Conservation (phyloP, 2,888 invertebrate genomes). For the Neria commutata region DNA sequence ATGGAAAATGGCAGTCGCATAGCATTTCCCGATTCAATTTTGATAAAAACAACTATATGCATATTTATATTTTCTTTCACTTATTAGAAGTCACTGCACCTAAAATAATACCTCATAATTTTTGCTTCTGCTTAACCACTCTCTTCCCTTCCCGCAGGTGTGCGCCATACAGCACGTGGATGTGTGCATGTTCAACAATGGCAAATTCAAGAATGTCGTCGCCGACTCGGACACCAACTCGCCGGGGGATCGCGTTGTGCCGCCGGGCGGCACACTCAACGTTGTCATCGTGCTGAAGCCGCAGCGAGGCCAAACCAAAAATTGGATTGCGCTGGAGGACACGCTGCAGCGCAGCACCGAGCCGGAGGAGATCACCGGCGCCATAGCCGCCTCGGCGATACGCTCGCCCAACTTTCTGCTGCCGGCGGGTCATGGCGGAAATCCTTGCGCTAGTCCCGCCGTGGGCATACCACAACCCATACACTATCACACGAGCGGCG, state of each 20-base stretch:
- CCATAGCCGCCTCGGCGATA: conserved; percentile 66
- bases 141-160: conserved; percentile 65
- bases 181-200: conserved; percentile 94
- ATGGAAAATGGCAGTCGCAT: background rate
- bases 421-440: conserved; percentile 40
- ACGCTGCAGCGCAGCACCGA: conserved; percentile 75
- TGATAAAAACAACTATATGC: too few relatives aligned
- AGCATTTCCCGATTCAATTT: background rate
- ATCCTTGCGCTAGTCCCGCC: conserved; percentile 43
- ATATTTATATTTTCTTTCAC: too few relatives aligned
- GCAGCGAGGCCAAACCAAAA: conserved; percentile 79
- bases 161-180: conserved; percentile 88
- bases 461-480: conserved; percentile 33
- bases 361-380: conserved; percentile 63
- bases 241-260: conserved; percentile 61
- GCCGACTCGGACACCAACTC: conserved; percentile 68
- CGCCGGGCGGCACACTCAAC: conserved; percentile 69
- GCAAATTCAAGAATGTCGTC: conserved; percentile 92
- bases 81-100: too few relatives aligned
- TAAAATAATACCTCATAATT: background rate
- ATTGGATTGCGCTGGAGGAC: conserved; percentile 91
- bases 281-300: conserved; percentile 74
- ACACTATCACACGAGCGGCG: conserved; percentile 10
- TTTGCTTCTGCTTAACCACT: background rate
- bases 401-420: conserved; percentile 56